Percentiles rank a stretch among this genome's conserved stretches.
These are phyloP conservation scores for Drosophila neutralis DNA, from an alignment of 2,888 invertebrate species.

Conservation along the genomic window DNA sequence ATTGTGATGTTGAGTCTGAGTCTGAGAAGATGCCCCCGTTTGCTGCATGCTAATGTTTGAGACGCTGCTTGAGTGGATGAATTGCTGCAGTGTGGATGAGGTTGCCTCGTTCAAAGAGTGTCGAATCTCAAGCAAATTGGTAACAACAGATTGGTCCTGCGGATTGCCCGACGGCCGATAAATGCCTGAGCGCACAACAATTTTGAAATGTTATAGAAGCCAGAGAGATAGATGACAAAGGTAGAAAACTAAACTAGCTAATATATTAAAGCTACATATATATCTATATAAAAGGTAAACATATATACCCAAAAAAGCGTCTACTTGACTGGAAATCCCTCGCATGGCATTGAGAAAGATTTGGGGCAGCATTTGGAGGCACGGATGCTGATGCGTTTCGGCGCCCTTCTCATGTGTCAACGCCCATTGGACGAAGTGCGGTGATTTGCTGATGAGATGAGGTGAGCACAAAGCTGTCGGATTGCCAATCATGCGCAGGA, in stretches of 20 bases:
- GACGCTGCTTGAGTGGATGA: slow-evolving; percentile 72
- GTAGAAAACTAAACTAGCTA: slow-evolving; percentile 27
- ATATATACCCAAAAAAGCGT: slow-evolving; percentile 94
- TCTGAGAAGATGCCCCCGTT: slow-evolving; percentile 22
- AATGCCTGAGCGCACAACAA: slow-evolving; percentile 73
- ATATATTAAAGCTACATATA: background rate
- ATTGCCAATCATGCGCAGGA: slow-evolving; percentile 96
- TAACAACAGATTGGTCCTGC: slow-evolving; percentile 76
- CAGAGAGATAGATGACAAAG: slow-evolving; percentile 27
- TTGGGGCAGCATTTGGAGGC: slow-evolving; percentile 91
- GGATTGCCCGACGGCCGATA: slow-evolving; percentile 79
- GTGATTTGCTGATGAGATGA: slow-evolving; percentile 89
- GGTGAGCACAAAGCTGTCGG: slow-evolving; percentile 96
- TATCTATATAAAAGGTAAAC: background rate
- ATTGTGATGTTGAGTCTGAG: slow-evolving; percentile 39
- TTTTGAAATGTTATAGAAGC: slow-evolving; percentile 36
- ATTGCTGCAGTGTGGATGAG: slow-evolving; percentile 72
- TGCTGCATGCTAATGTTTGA: slow-evolving; percentile 66
- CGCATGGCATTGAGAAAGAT: slow-evolving; percentile 97
- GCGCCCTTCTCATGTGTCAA: slow-evolving; percentile 89
- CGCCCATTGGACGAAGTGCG: slow-evolving; percentile 91
- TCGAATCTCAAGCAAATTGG: slow-evolving; percentile 84
- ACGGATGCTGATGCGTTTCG: slow-evolving; percentile 96
- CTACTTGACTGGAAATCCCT: slow-evolving; percentile 96
- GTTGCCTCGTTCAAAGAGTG: slow-evolving; percentile 83